Evolutionary conservation across 2,888 invertebrate genomes (phyloP).

Genomic region (Dorcus hopei): DNA sequence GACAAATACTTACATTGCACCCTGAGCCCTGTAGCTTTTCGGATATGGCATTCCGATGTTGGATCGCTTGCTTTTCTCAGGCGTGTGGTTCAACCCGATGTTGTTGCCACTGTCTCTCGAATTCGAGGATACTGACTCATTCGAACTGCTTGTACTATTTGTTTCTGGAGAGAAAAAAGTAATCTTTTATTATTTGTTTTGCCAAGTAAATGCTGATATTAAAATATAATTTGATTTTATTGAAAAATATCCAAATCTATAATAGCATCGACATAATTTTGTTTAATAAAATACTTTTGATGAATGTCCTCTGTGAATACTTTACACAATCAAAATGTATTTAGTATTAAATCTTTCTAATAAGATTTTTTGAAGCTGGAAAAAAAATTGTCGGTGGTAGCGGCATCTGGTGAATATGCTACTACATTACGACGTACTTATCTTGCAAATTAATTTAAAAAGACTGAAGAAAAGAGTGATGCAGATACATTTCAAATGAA

Average conservation of each 20-base stretch:
- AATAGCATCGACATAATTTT: too few relatives aligned
- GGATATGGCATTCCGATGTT: slow-evolving; percentile 52
- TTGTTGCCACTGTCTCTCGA: slow-evolving; percentile 53
- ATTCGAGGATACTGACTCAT: slow-evolving; percentile 76
- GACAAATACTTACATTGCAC: slow-evolving; percentile 49
- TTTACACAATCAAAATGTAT: not conserved
- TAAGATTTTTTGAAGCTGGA: too few relatives aligned
- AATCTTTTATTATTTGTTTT: not conserved
- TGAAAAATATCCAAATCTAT: too few relatives aligned
- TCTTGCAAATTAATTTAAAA: too few relatives aligned
- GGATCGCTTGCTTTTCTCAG: slow-evolving; percentile 59
- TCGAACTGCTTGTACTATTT: slow-evolving; percentile 72
- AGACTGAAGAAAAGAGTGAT: too few relatives aligned
- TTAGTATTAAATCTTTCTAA: too few relatives aligned
- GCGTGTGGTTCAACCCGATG: slow-evolving; percentile 40
- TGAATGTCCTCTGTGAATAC: too few relatives aligned
- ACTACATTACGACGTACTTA: too few relatives aligned
- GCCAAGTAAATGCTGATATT: not conserved
- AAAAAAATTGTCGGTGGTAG: too few relatives aligned
- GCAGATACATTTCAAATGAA: too few relatives aligned
- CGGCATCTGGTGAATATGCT: too few relatives aligned
- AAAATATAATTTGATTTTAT: not conserved
- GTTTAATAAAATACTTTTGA: too few relatives aligned
- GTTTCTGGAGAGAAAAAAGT: slow-evolving; percentile 33
- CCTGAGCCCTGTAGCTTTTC: slow-evolving; percentile 50